Percentiles rank a stretch among this genome's conserved stretches.
Evolutionary conservation across 2,113 vertebrate genomes (phyloP).

Genomic region (Actinemys pallida): DNA sequence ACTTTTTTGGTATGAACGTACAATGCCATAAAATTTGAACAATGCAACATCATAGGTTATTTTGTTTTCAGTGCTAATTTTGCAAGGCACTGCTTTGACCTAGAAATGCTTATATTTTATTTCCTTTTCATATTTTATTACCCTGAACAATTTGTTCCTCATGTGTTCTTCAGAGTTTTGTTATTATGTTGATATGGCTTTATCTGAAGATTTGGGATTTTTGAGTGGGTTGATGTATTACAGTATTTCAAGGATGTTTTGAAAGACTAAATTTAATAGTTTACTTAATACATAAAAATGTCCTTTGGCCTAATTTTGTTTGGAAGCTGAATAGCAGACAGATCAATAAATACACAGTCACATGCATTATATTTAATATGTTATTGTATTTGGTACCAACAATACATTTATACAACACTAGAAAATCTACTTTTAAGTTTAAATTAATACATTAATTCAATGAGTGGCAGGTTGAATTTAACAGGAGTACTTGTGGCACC

Average conservation of each 20-base stretch:
- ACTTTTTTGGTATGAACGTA: background rate
- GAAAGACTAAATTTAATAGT: conserved; percentile 46
- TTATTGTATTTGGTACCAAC: conserved; percentile 4
- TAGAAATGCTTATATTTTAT: background rate
- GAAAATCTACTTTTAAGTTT: background rate
- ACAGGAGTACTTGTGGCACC: no score
- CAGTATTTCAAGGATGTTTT: conserved; percentile 32
- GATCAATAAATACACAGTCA: conserved; percentile 54
- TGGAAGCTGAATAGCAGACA: conserved; percentile 32
- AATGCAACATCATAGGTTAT: background rate
- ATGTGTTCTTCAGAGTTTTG: background rate
- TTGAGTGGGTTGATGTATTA: background rate
- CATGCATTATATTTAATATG: conserved; percentile 1
- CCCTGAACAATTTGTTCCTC: background rate
- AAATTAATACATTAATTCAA: conserved; percentile 29
- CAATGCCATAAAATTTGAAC: background rate
- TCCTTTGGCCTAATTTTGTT: conserved; percentile 50
- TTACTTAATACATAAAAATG: conserved; percentile 53
- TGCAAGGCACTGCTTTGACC: background rate
- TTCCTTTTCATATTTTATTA: conserved; percentile 10
- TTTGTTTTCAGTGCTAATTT: conserved; percentile 20
- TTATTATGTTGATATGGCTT: conserved; percentile 13
- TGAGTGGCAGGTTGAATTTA: conserved; percentile 24
- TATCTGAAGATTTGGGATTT: background rate
- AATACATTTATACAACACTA: conserved; percentile 29